phyloP scores from a whole-genome alignment of 2,888 invertebrate genomes.

The Thymelicus lineola region DNA sequence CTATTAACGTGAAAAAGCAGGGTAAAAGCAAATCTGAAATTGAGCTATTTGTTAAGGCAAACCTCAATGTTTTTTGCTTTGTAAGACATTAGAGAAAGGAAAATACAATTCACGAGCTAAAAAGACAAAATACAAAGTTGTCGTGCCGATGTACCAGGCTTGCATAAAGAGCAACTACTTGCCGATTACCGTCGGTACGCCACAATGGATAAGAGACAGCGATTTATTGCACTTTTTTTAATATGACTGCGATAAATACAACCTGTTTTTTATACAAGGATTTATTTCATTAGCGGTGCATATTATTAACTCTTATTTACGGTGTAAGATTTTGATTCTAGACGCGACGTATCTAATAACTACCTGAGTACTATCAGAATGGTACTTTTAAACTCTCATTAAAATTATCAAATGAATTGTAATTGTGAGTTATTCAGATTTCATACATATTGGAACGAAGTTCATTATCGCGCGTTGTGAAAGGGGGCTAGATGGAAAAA shows the following conservation, averaged over 20 bases:
- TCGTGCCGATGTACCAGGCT: conserved; percentile 71
- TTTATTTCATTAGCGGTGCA: conserved; percentile 33
- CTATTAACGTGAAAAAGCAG: conserved; percentile 15
- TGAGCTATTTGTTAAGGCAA: conserved; percentile 28
- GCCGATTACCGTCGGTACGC: conserved; percentile 54
- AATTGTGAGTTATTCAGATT: too few species aligned
- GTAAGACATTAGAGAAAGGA: conserved; percentile 43
- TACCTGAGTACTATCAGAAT: too few species aligned
- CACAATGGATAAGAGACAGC: conserved; percentile 52
- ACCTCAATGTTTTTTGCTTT: conserved; percentile 37
- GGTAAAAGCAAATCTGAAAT: conserved; percentile 19
- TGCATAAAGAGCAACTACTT: conserved; percentile 76
- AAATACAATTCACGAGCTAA: conserved; percentile 48
- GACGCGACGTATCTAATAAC: not conserved
- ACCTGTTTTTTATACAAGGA: conserved; percentile 42
- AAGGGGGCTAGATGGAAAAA: too few species aligned
- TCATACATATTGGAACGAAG: too few species aligned
- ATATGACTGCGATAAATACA: too few species aligned
- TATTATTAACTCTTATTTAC: not conserved
- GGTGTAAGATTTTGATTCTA: conserved; percentile 2
- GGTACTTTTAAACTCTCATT: too few species aligned
- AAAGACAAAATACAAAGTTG: conserved; percentile 57
- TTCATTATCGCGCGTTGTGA: too few species aligned
- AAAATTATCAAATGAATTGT: too few species aligned
- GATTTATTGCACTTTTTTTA: conserved; percentile 43